Evolutionary conservation across 1,140 invertebrate species (phyloP).

Genomic region (Physella acuta): DNA sequence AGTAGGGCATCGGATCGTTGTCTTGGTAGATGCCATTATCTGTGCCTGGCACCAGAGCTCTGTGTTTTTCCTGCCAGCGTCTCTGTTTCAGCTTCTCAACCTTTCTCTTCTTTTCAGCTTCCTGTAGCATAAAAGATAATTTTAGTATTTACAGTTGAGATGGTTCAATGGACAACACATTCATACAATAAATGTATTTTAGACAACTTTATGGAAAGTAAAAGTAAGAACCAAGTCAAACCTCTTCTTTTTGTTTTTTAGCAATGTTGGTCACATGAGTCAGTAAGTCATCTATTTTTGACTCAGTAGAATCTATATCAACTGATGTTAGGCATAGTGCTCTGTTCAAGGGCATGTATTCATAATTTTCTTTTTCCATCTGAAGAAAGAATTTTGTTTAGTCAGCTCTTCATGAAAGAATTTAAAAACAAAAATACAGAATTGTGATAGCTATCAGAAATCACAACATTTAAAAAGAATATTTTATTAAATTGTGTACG

Average conservation of each 20-base stretch:
- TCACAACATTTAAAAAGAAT: too few species aligned
- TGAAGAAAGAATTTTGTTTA: conserved; percentile 38
- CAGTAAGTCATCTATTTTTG: conserved; percentile 56
- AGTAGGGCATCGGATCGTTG: conserved; percentile 29
- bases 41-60: conserved; percentile 47
- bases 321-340: conserved; percentile 53
- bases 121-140: conserved; percentile 39
- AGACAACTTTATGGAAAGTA: too few species aligned
- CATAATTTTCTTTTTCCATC: conserved; percentile 55
- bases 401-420: too few species aligned
- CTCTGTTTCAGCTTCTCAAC: conserved; percentile 54
- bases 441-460: too few species aligned
- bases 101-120: conserved; percentile 54
- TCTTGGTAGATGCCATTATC: conserved; percentile 35
- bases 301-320: conserved; percentile 55
- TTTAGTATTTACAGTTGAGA: too few species aligned
- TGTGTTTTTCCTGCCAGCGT: conserved; percentile 55
- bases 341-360: conserved; percentile 59
- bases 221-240: conserved; percentile 27
- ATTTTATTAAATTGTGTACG: too few species aligned
- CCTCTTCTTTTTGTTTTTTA: conserved; percentile 56
- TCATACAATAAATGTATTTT: too few species aligned
- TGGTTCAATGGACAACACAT: too few species aligned
- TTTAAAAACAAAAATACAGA: too few species aligned
- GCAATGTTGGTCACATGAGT: conserved; percentile 52